Percentiles rank a stretch among this genome's conserved stretches.
Evolutionary conservation across 2,797 vertebrate genomes (phyloP).

Genomic region (Oreochromis mossambicus): DNA sequence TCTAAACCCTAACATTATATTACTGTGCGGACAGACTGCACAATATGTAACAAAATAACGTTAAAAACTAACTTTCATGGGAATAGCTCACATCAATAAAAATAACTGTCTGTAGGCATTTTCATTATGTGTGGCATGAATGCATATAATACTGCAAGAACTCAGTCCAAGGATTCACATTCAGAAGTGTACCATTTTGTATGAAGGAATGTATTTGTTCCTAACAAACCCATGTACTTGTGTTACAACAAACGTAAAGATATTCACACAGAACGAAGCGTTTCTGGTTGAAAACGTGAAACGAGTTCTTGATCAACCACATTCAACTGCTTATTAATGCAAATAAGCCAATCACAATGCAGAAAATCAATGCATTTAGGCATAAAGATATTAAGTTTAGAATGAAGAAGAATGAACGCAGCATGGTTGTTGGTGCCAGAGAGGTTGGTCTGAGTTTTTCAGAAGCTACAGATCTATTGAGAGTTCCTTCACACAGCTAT

Average conservation of each 20-base stretch:
- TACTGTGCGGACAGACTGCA: background rate
- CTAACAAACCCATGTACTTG: background rate
- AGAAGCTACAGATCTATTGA: background rate
- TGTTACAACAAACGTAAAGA: background rate
- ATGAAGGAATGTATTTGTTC: background rate
- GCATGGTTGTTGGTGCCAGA: background rate
- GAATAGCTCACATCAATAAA: background rate
- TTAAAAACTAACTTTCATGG: background rate
- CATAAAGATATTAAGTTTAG: no score
- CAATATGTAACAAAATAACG: background rate
- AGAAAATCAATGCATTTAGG: background rate
- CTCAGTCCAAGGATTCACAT: background rate
- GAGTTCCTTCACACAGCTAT: background rate
- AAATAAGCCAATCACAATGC: background rate
- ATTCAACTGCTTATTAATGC: background rate
- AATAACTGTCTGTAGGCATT: background rate
- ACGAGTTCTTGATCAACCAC: fast-evolving
- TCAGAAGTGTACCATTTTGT: background rate
- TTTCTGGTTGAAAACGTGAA: background rate
- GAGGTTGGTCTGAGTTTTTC: background rate
- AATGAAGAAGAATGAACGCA: background rate
- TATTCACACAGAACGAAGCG: background rate
- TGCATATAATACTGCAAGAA: background rate
- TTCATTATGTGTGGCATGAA: background rate
- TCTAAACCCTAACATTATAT: no score